A percentile compares a stretch with the other conserved stretches of the same genome.
phyloP scores from a whole-genome alignment of 2,113 vertebrate species.

The Fregata magnificens region DNA sequence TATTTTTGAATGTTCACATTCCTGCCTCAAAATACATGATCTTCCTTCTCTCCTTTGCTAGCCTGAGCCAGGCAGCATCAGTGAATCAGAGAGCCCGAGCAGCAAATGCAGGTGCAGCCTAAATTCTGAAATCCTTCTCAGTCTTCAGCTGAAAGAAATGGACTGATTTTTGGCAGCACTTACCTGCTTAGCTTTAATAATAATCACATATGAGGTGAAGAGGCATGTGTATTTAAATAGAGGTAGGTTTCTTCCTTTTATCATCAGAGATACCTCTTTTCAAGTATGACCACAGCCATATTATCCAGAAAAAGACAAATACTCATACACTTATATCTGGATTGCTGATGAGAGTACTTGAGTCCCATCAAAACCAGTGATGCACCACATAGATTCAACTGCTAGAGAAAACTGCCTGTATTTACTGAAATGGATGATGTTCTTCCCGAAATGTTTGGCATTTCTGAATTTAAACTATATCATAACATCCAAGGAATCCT shows the following conservation, averaged over 20 bases:
- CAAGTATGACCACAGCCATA: neutral
- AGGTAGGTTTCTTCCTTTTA: neutral
- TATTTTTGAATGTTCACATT: neutral
- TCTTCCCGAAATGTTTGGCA: neutral
- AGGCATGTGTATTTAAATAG: neutral
- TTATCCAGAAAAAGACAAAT: neutral
- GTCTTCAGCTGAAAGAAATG: neutral
- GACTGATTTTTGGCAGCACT: neutral
- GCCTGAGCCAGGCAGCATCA: neutral
- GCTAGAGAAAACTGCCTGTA: neutral
- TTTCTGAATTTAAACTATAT: neutral
- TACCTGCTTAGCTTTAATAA: neutral
- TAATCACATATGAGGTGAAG: neutral
- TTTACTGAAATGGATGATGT: neutral
- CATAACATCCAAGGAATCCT: neutral
- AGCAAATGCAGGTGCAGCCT: neutral
- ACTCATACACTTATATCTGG: neutral
- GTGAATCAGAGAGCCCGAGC: neutral
- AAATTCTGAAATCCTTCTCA: neutral
- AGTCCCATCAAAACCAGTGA: neutral
- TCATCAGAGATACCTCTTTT: neutral
- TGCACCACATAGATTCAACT: neutral
- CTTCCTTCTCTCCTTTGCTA: neutral
- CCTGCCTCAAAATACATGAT: neutral
- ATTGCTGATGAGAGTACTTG: neutral